Conservation (phyloP, 2,113 vertebrate genomes). For the Physeter macrocephalus region DNA sequence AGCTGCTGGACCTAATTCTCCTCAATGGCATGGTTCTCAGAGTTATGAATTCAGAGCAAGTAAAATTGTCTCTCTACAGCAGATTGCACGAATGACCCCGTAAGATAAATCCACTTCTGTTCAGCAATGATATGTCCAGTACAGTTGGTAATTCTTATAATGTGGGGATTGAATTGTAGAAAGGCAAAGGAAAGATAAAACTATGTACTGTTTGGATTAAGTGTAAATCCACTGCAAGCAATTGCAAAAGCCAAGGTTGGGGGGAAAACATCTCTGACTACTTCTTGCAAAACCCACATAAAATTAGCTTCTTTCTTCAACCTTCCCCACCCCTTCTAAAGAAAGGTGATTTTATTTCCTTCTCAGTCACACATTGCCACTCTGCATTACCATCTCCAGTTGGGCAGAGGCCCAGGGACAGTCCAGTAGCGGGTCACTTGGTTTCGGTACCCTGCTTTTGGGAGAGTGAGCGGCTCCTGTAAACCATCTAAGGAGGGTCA, state of each 20-base stretch:
- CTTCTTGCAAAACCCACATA: conserved; percentile 25
- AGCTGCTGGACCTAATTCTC: not conserved
- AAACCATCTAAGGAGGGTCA: not conserved
- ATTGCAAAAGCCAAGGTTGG: conserved; percentile 35
- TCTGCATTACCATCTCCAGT: not conserved
- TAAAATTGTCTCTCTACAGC: not conserved
- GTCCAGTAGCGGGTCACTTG: not conserved
- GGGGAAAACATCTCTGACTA: not conserved
- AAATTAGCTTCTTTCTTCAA: conserved; percentile 34
- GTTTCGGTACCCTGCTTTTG: not conserved
- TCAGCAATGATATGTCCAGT: not conserved
- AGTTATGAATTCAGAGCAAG: not conserved
- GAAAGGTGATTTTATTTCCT: conserved; percentile 45
- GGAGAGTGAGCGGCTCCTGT: not conserved
- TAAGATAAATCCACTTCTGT: not conserved
- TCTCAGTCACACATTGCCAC: not conserved
- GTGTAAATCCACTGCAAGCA: conserved; percentile 40
- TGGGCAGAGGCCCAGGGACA: not conserved
- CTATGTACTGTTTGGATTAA: conserved; percentile 60
- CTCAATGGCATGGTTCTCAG: not conserved
- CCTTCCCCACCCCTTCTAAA: not conserved
- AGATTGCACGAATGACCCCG: not conserved
- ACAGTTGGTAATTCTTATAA: conserved; percentile 31
- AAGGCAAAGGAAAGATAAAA: conserved; percentile 30
- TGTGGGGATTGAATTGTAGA: not conserved